A percentile compares a stretch with the other conserved stretches of the same genome.
Evolutionary conservation across 92 coral and sea anemone genomes (phyloP).

Genomic region (Epizoanthus stellaris): DNA sequence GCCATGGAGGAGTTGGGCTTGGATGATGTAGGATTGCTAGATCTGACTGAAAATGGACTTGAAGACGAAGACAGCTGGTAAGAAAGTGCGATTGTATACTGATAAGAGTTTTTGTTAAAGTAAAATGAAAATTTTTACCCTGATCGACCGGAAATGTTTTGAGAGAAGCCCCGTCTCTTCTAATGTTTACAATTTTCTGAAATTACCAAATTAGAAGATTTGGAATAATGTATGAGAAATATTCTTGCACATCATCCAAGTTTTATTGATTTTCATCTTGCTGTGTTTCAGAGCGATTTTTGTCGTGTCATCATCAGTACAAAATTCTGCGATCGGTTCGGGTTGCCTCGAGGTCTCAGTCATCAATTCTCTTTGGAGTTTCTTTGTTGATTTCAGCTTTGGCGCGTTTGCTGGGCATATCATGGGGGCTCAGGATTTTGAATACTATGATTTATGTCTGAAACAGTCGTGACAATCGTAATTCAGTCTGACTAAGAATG

Average conservation of each 20-base stretch:
- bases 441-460: too few species aligned
- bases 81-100: background rate
- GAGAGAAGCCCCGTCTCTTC: conserved; percentile 6
- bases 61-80: conserved; percentile 69
- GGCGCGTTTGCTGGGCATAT: too few species aligned
- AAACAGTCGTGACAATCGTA: too few species aligned
- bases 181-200: conserved; percentile 32
- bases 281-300: background rate
- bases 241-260: background rate
- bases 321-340: conserved; percentile 4
- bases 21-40: conserved; percentile 83
- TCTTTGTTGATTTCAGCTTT: too few species aligned
- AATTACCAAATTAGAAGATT: conserved; percentile 25
- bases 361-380: too few species aligned
- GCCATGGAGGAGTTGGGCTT: conserved; percentile 77
- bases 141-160: conserved; percentile 10
- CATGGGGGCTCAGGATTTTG: too few species aligned
- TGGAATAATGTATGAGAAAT: background rate
- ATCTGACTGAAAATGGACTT: conserved; percentile 70
- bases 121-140: background rate
- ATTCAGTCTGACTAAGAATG: too few species aligned
- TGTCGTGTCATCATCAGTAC: background rate
- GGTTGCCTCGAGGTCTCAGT: background rate
- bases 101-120: background rate
- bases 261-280: background rate